phyloP scores from a whole-genome alignment of 2,113 vertebrate genomes.

The Pelmatolapia mariae region DNA sequence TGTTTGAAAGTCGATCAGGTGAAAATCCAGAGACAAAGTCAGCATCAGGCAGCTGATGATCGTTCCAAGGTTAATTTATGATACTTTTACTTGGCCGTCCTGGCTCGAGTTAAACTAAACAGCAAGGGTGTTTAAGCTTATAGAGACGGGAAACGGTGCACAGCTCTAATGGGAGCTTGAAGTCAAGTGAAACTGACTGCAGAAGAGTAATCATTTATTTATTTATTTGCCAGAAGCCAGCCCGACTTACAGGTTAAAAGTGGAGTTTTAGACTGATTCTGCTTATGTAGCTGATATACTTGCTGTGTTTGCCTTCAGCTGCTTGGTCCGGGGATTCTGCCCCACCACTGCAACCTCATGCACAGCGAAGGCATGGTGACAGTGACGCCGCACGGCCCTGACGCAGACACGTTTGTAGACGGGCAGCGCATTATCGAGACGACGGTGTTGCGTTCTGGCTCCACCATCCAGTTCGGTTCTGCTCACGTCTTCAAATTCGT shows the following conservation, averaged over 20 bases:
- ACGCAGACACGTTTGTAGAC: slow-evolving; percentile 91
- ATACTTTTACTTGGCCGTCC: background rate
- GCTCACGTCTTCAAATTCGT: slow-evolving; percentile 96
- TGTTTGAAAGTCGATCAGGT: background rate
- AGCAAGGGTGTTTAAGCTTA: background rate
- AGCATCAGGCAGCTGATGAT: background rate
- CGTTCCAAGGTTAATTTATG: background rate
- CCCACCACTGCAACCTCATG: slow-evolving; percentile 95
- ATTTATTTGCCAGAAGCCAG: background rate
- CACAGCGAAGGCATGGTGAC: slow-evolving; percentile 96
- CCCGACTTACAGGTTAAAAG: background rate
- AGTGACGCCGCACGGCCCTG: slow-evolving; percentile 85
- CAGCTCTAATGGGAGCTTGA: background rate
- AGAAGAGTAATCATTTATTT: background rate
- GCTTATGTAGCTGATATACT: background rate
- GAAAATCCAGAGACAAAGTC: background rate
- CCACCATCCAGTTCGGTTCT: slow-evolving; percentile 90
- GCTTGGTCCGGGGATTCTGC: slow-evolving; percentile 90
- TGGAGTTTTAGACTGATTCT: background rate
- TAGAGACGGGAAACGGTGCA: background rate
- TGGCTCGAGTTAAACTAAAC: background rate
- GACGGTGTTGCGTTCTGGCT: slow-evolving; percentile 88
- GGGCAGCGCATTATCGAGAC: slow-evolving; percentile 89
- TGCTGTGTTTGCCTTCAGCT: slow-evolving; percentile 65
- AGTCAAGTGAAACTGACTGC: background rate